These are phyloP conservation scores for Drosophila watanabei DNA, from an alignment of 1,140 invertebrate genomes.

Conservation along the genomic window DNA sequence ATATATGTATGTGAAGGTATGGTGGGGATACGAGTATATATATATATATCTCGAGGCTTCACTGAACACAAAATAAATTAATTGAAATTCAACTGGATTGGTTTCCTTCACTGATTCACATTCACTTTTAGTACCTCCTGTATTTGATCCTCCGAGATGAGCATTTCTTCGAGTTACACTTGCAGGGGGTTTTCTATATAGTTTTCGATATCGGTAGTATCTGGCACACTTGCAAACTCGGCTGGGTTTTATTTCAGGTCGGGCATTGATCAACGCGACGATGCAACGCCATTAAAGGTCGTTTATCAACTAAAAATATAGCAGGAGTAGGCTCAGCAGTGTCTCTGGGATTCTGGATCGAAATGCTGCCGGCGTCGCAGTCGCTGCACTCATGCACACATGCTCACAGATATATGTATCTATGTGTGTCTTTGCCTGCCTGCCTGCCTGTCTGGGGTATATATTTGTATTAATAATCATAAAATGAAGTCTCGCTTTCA, in stretches of 20 bases:
- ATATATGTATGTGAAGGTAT: conserved; percentile 18
- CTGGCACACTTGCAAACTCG: conserved; percentile 4
- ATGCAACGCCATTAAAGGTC: conserved; percentile 85
- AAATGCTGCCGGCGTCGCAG: conserved; percentile 39
- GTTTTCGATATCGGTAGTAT: conserved; percentile 1
- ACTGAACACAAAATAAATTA: conserved; percentile 59
- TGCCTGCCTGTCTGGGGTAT: conserved; percentile 37
- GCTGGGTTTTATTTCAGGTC: conserved; percentile 31
- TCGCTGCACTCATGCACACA: conserved; percentile 34
- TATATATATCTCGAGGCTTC: conserved; percentile 20
- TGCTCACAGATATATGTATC: conserved; percentile 11
- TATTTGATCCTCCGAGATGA: conserved; percentile 83
- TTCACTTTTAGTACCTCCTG: conserved; percentile 69
- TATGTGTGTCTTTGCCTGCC: conserved; percentile 7
- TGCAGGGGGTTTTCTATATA: conserved; percentile 9
- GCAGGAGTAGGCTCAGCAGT: conserved; percentile 45
- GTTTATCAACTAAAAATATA: conserved; percentile 85
- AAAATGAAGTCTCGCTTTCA: conserved; percentile 73
- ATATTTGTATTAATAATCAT: conserved; percentile 68
- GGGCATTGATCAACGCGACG: conserved; percentile 77
- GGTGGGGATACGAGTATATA: background rate
- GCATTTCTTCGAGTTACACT: conserved; percentile 61
- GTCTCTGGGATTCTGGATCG: conserved; percentile 27
- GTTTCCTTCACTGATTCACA: conserved; percentile 34
- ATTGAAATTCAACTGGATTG: conserved; percentile 69